Base-by-base conservation (phyloP, 2,888 invertebrate genomes). In the Cantharis rustica region DNA sequence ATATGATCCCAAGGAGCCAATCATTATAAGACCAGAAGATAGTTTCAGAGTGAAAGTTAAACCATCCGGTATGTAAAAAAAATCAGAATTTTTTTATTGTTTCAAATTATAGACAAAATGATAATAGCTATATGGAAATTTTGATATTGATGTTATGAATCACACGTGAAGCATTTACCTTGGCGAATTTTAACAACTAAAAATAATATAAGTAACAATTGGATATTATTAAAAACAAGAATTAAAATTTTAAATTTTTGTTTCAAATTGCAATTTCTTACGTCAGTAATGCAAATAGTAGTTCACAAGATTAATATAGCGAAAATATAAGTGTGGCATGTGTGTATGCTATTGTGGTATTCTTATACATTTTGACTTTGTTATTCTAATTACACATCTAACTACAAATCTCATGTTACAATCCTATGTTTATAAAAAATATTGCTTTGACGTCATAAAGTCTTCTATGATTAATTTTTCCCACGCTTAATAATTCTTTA, bases 31-130 rank as follows among this genome's bases (percentile, higher is more conserved):
- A 11, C 84, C 88, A 0, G 84, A 86, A 62, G 86, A 88, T 63
- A 84, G 86, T 5, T 89, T 91, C 71, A 88, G 88, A 79, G 89
- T 90, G 9, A 86, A 90, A 77, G 88, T 91, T 2, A 91, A 91
- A 82, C 91, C 91, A 47, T 88, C 90, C 84, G 91, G 91, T 90
- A 81, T 77, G 84, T 73, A 69, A 20, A 72, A n/a, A n/a, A n/a
- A n/a, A n/a, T 15, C 1, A 27, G 10, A 23, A 23, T 23, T 23
- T 23, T 20, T 23, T 23, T 9, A 23, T 23, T 23, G 5, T 23
- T 23, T 23, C 1, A 23, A 23, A 23, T 23, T 23, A 23, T 9
- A 23, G 1, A 1, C 1, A 0, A 23, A 23, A 9, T 23, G n/a
- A n/a, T 23, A 9, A 23, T 23, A 23, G 5, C 23, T 1, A 23